A percentile compares a stretch with the other conserved stretches of the same genome.
phyloP scores from a whole-genome alignment of 2,113 vertebrate genomes.

The Polyodon spathula region DNA sequence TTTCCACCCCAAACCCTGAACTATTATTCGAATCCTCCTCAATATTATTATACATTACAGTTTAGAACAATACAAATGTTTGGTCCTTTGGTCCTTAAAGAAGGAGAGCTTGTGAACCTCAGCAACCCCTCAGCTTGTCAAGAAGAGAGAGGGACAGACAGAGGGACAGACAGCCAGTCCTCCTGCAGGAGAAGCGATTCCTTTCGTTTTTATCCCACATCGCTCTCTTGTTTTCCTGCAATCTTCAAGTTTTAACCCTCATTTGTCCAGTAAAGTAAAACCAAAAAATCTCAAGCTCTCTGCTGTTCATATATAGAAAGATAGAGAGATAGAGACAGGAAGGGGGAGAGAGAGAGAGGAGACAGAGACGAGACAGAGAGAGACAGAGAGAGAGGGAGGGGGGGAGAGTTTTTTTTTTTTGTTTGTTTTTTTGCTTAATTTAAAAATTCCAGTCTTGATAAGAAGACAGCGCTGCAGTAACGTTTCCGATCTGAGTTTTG shows the following conservation, averaged over 20 bases:
- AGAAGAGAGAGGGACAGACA: slow-evolving; percentile 55
- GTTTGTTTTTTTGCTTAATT: slow-evolving; percentile 68
- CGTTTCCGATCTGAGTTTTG: slow-evolving; percentile 36
- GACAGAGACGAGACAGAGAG: no score
- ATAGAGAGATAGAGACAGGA: no score
- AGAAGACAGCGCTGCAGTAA: slow-evolving; percentile 55
- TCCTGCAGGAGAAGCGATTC: slow-evolving; percentile 51
- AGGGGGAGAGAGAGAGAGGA: no score
- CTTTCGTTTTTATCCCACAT: slow-evolving; percentile 33
- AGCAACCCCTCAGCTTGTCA: slow-evolving; percentile 58
- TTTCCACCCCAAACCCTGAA: slow-evolving; percentile 61
- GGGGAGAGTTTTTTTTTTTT: slow-evolving; percentile 43
- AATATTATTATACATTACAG: slow-evolving; percentile 65
- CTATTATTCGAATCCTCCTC: slow-evolving; percentile 57
- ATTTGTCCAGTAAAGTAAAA: slow-evolving; percentile 66
- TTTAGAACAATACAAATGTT: slow-evolving; percentile 70
- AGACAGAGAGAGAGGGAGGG: no score
- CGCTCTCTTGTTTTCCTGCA: slow-evolving; percentile 36
- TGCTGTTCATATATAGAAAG: slow-evolving; percentile 47
- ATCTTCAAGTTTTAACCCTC: slow-evolving; percentile 72
- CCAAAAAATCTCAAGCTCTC: slow-evolving; percentile 56
- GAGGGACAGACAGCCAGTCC: slow-evolving; percentile 47
- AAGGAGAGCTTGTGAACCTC: slow-evolving; percentile 65
- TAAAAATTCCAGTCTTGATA: slow-evolving; percentile 65
- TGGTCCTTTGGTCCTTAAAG: slow-evolving; percentile 73